Evolutionary conservation across 2,888 invertebrate species (phyloP).

Genomic region (Eupeodes latifasciatus): DNA sequence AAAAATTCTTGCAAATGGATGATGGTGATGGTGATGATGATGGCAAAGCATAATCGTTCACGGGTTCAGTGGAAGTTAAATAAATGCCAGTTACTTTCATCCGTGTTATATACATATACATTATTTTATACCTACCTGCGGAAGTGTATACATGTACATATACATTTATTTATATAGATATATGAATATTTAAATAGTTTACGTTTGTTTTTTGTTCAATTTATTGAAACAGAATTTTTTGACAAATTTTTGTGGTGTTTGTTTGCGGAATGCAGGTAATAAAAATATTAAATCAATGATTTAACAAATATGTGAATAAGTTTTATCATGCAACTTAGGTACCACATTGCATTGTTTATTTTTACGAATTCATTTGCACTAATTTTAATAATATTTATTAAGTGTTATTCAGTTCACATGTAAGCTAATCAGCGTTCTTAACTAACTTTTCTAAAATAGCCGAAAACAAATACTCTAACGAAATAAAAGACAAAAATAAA

Average conservation of each 20-base stretch:
- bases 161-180: background rate
- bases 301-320: background rate
- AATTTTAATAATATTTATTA: no score
- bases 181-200: background rate
- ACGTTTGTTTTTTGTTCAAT: background rate
- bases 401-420: no score
- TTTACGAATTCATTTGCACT: no score
- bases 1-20: conserved; percentile 25
- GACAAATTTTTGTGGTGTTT: conserved; percentile 6
- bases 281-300: background rate
- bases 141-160: background rate
- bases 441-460: no score
- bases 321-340: background rate
- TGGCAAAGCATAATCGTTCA: background rate
- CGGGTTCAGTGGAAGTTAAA: conserved; percentile 13
- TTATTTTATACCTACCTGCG: conserved; percentile 6
- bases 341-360: no score
- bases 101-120: conserved; percentile 1
- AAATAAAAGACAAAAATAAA: no score
- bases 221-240: conserved; percentile 8
- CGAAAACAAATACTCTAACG: no score
- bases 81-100: conserved; percentile 26
- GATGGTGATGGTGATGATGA: background rate
- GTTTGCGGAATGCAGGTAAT: background rate
- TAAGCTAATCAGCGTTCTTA: no score